Percentiles rank a stretch among this genome's conserved stretches.
These are phyloP conservation scores for Argyrosomus japonicus DNA, from an alignment of 2,113 vertebrate genomes.

Conservation along the genomic window DNA sequence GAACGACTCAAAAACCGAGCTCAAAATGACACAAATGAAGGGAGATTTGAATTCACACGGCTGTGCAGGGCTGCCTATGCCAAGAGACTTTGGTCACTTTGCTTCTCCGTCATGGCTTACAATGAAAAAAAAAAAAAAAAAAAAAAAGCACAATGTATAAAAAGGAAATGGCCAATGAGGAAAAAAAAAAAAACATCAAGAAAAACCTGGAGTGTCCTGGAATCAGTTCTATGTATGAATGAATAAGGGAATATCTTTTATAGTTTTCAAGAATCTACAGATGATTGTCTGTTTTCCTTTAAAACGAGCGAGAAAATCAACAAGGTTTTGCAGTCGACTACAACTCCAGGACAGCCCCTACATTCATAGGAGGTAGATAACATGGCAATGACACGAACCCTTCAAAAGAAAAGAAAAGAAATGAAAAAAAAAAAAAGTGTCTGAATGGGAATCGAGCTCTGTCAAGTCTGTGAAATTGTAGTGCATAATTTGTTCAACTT, in stretches of 20 bases:
- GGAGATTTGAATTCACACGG: slow-evolving; percentile 79
- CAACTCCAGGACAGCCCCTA: slow-evolving; percentile 78
- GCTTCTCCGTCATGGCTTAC: slow-evolving; percentile 72
- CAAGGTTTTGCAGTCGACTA: slow-evolving; percentile 37
- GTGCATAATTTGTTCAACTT: slow-evolving; percentile 75
- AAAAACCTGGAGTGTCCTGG: slow-evolving; percentile 65
- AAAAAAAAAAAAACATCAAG: not conserved
- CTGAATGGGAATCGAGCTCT: slow-evolving; percentile 44
- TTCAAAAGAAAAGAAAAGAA: not conserved
- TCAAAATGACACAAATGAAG: slow-evolving; percentile 69
- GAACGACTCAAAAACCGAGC: slow-evolving; percentile 52
- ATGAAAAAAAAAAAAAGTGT: not conserved
- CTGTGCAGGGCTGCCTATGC: slow-evolving; percentile 71
- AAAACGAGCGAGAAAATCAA: slow-evolving; percentile 18
- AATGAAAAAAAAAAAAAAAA: slow-evolving; percentile 47
- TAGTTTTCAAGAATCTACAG: slow-evolving; percentile 30
- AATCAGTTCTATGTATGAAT: slow-evolving; percentile 23
- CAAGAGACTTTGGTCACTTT: slow-evolving; percentile 82
- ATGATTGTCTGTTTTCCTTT: slow-evolving; percentile 67
- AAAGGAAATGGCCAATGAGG: slow-evolving; percentile 37
- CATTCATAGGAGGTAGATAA: slow-evolving; percentile 83
- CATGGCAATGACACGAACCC: slow-evolving; percentile 55
- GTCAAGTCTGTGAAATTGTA: slow-evolving; percentile 70
- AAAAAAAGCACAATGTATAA: slow-evolving; percentile 19
- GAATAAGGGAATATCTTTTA: slow-evolving; percentile 22